phyloP scores from a whole-genome alignment of 2,888 invertebrate species.

The Agrochola lota region DNA sequence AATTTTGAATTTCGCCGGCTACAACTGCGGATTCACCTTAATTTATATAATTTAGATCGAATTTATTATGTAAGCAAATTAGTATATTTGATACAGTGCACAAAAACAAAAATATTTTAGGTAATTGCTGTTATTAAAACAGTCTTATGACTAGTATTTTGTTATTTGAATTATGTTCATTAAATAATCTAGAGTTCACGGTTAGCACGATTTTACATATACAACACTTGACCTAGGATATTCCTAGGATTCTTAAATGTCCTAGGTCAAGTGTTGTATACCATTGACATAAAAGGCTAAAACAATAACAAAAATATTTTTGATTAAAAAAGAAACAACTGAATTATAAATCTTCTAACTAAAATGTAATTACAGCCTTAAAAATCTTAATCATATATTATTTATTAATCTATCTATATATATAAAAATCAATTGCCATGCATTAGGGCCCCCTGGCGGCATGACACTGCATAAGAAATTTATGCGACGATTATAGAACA shows the following conservation, averaged over 20 bases:
- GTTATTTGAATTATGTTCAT: not conserved
- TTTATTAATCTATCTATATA: too few species aligned
- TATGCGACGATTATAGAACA: too few species aligned
- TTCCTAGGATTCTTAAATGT: not conserved
- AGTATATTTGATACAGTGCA: too few species aligned
- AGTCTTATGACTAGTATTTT: not conserved
- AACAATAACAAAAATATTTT: not conserved
- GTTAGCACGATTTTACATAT: not conserved
- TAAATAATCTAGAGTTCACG: not conserved
- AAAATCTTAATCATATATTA: too few species aligned
- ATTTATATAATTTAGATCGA: not conserved
- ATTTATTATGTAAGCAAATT: not conserved
- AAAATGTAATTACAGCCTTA: too few species aligned
- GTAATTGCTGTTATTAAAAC: not conserved
- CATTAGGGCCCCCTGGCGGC: too few species aligned
- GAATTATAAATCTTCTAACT: not conserved
- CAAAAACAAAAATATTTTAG: not conserved
- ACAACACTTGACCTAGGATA: too few species aligned
- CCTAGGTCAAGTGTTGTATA: not conserved
- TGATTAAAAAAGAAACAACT: not conserved
- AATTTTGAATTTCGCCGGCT: too few species aligned
- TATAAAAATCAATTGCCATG: too few species aligned
- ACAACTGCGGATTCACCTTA: too few species aligned
- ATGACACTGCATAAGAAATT: too few species aligned
- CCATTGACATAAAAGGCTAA: not conserved